Base-by-base conservation (phyloP, 2,113 vertebrate species). In the Vulpes ferrilata region DNA sequence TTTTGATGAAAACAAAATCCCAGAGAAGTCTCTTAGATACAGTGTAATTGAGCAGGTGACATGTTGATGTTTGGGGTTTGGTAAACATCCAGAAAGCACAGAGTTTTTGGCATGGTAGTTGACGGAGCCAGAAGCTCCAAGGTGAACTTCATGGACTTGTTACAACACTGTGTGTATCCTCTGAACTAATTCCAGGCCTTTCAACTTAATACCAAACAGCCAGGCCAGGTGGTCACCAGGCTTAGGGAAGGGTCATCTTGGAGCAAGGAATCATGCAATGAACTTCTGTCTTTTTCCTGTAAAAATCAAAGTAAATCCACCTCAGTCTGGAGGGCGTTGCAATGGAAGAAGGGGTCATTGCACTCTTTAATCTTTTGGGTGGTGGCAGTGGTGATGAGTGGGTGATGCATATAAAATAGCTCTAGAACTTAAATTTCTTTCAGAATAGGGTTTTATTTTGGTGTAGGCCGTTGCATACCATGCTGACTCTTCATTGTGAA, bases 111-210 rank as follows among this genome's bases (percentile, higher is more conserved):
- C 79, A 55, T 22, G 59, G 64, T 51, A 2, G 15, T 65, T 64
- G 87, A 76, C 96, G 51, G 82, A 76, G 57, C 82, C 80, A 79
- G 73, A 69, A 67, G 35, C 57, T 83, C 80, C 20, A 79, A 84
- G 65, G 65, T 19, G 5, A 90, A 83, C 23, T 82, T 96, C 30
- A 7, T 43, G 22, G 67, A 38, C 57, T 89, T 81, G 57, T 7
- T 71, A 35, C 62, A 60, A 89, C 13, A 23, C 93, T 23, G 35
- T 69, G 51, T 85, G 38, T 94, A 64, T 96, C 83, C 92, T 93
- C 79, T 96, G 96, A 97, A 83, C 12, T 5, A 48, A 80, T 57
- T 97, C 97, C 96, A 98, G 83, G 32, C 59, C 92, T 97, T 98
- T 97, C 95, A 96, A 98, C 96, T 96, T 87, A 94, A 97, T 95